A percentile compares a stretch with the other conserved stretches of the same genome.
phyloP scores from a whole-genome alignment of 2,888 invertebrate species.

The Rhogogaster chlorosoma region DNA sequence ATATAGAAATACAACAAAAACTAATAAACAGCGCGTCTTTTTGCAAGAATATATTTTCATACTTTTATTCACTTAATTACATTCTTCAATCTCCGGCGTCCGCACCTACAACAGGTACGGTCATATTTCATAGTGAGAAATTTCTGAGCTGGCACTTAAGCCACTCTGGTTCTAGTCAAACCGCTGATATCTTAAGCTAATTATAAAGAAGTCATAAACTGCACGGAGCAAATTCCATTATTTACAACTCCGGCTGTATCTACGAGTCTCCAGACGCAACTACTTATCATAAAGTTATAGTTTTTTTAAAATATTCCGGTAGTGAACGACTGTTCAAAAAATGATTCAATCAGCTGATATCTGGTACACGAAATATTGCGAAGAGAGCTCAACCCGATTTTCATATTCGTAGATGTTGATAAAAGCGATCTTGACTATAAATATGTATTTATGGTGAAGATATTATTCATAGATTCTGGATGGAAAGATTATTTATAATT shows the following conservation, averaged over 20 bases:
- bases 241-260: neutral
- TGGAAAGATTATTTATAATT: neutral
- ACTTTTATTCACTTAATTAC: slow-evolving; percentile 9
- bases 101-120: neutral
- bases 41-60: neutral
- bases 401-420: neutral
- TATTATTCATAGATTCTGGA: neutral
- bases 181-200: neutral
- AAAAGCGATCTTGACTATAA: neutral
- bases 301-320: neutral
- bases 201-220: slow-evolving; percentile 4
- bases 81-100: slow-evolving; percentile 8
- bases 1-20: neutral
- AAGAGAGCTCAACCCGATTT: neutral
- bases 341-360: neutral
- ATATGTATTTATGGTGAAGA: neutral
- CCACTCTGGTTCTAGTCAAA: neutral
- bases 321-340: neutral
- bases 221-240: neutral
- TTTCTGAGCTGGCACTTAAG: neutral
- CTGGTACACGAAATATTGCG: neutral
- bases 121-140: slow-evolving; percentile 1
- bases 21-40: neutral
- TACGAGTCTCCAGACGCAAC: neutral
- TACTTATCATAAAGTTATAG: neutral